Conservation (phyloP, 2,888 invertebrate genomes). For the Lasioglossum leucozonium region DNA sequence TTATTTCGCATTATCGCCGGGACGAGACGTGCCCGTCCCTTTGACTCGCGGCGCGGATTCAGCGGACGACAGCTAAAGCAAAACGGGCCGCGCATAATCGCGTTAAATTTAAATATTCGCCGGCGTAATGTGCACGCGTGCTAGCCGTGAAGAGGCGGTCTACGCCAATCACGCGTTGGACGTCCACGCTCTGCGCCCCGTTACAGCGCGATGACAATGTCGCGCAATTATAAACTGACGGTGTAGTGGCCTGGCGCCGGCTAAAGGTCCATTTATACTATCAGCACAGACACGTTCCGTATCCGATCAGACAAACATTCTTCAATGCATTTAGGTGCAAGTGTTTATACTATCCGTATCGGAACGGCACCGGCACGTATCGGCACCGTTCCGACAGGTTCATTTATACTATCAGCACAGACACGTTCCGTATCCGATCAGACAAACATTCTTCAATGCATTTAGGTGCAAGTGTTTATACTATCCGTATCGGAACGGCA, state of each 20-base stretch:
- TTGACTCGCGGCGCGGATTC: conserved; percentile 57
- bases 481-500: too few relatives aligned
- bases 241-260: conserved; percentile 25
- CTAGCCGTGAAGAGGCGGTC: conserved; percentile 48
- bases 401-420: too few relatives aligned
- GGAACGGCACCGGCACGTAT: too few relatives aligned
- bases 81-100: conserved; percentile 55
- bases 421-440: too few relatives aligned
- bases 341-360: too few relatives aligned
- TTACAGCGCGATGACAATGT: conserved; percentile 48
- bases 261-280: too few relatives aligned
- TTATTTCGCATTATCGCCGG: conserved; percentile 50
- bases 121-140: conserved; percentile 37
- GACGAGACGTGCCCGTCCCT: conserved; percentile 36
- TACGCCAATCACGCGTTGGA: conserved; percentile 58
- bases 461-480: too few relatives aligned
- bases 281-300: too few relatives aligned
- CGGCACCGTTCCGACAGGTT: too few relatives aligned
- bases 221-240: conserved; percentile 60
- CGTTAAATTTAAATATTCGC: conserved; percentile 63
- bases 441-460: too few relatives aligned
- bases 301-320: too few relatives aligned
- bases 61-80: conserved; percentile 53
- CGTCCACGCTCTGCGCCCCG: conserved; percentile 31
- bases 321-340: too few relatives aligned